Conservation (phyloP, 2,888 invertebrate genomes). For the Keiferia lycopersicella region DNA sequence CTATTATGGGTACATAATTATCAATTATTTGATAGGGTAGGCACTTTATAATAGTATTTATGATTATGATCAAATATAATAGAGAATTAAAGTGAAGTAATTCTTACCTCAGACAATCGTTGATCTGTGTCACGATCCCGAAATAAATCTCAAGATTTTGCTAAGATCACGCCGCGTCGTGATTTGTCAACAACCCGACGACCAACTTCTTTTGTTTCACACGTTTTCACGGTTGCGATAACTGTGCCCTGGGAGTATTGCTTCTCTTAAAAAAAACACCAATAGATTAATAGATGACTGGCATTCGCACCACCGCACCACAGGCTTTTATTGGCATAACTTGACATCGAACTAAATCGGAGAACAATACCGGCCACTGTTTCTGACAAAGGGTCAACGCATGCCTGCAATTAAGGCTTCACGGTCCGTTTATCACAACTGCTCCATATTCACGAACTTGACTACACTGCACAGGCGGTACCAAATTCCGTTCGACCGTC, state of each 20-base stretch:
- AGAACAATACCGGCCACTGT: background rate
- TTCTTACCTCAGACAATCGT: constrained; percentile 44
- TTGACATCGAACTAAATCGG: background rate
- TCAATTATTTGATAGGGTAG: no score
- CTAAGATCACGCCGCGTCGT: constrained; percentile 50
- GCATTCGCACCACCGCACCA: background rate
- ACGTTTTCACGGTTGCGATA: constrained; percentile 28
- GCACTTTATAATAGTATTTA: no score
- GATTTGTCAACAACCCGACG: constrained; percentile 8
- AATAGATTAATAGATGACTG: background rate
- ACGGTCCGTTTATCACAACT: constrained; percentile 63
- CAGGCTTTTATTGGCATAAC: background rate
- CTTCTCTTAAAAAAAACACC: background rate
- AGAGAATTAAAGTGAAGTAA: constrained; percentile 30
- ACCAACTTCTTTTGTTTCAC: constrained; percentile 42
- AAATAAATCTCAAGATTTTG: constrained; percentile 43
- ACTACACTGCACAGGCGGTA: constrained; percentile 43
- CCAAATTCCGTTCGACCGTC: constrained; percentile 54
- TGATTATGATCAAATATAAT: background rate
- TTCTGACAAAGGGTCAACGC: background rate
- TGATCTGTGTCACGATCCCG: constrained; percentile 42
- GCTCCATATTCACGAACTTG: constrained; percentile 56
- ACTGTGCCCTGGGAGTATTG: background rate
- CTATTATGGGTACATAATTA: background rate
- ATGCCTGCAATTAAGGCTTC: constrained; percentile 36